Evolutionary conservation across 2,113 vertebrate species (phyloP).

Genomic region (Nothoprocta perdicaria): DNA sequence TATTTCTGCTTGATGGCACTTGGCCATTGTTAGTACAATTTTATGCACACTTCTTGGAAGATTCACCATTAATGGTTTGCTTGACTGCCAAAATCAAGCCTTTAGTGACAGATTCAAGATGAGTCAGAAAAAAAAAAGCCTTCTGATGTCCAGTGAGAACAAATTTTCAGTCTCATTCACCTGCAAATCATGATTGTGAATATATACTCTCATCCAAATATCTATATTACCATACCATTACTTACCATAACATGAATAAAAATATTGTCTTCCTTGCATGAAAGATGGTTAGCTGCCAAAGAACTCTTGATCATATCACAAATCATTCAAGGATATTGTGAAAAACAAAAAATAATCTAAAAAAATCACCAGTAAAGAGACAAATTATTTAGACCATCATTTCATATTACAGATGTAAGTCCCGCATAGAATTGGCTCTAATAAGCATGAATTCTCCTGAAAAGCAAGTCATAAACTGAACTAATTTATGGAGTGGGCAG

Average conservation of each 20-base stretch:
- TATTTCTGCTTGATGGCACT: conserved; percentile 15
- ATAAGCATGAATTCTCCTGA: background rate
- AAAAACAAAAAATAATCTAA: background rate
- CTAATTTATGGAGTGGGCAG: background rate
- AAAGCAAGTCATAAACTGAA: background rate
- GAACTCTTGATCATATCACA: background rate
- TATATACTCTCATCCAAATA: background rate
- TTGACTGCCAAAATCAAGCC: background rate
- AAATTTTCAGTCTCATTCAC: background rate
- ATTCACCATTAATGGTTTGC: background rate
- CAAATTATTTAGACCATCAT: background rate
- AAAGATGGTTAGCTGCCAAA: background rate
- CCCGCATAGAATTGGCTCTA: background rate
- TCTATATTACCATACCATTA: background rate
- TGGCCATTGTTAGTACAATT: background rate
- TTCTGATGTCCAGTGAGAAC: background rate
- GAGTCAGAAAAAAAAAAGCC: background rate
- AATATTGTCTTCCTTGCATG: background rate
- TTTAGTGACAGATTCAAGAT: background rate
- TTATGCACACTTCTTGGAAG: conserved; percentile 20
- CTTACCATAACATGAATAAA: background rate
- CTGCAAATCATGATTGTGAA: background rate
- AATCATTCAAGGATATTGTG: background rate
- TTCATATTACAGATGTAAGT: background rate
- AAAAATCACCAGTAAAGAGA: background rate